Percentiles rank a stretch among this genome's conserved stretches.
Conservation (phyloP, 2,888 invertebrate genomes). For the Ypsolopha scabrella region DNA sequence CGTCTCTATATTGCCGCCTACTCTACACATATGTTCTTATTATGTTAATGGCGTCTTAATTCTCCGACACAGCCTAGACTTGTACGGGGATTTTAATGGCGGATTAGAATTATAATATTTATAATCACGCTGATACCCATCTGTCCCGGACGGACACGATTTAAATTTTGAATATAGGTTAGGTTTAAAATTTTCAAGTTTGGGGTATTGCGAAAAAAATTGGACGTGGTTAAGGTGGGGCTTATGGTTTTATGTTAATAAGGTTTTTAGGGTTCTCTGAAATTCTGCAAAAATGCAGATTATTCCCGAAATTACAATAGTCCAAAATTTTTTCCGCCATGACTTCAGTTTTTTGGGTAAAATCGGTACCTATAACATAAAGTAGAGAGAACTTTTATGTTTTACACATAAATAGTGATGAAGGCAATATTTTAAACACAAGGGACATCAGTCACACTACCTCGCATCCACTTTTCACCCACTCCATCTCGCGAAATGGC, state of each 20-base stretch:
- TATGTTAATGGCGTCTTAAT: conserved; percentile 44
- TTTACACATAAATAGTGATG: too few species aligned
- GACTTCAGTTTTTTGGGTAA: too few species aligned
- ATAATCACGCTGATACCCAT: conserved; percentile 33
- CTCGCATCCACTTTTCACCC: too few species aligned
- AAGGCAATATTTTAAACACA: too few species aligned
- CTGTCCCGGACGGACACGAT: conserved; percentile 24
- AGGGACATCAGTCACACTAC: too few species aligned
- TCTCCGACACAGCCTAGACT: conserved; percentile 37
- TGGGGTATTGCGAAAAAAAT: neutral
- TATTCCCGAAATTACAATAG: too few species aligned
- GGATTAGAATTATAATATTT: conserved; percentile 37
- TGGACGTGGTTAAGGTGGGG: neutral
- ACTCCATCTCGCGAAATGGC: too few species aligned
- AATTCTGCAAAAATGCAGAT: too few species aligned
- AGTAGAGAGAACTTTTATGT: too few species aligned
- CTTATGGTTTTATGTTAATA: neutral
- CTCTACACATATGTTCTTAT: conserved; percentile 34
- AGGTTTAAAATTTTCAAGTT: neutral
- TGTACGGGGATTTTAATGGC: conserved; percentile 28
- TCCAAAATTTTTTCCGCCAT: too few species aligned
- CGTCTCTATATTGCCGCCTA: conserved; percentile 12
- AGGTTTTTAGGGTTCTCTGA: neutral
- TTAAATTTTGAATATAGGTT: conserved; percentile 2
- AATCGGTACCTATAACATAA: too few species aligned